phyloP scores from a whole-genome alignment of 2,888 invertebrate genomes.

The Aphelenchoides bicaudatus region DNA sequence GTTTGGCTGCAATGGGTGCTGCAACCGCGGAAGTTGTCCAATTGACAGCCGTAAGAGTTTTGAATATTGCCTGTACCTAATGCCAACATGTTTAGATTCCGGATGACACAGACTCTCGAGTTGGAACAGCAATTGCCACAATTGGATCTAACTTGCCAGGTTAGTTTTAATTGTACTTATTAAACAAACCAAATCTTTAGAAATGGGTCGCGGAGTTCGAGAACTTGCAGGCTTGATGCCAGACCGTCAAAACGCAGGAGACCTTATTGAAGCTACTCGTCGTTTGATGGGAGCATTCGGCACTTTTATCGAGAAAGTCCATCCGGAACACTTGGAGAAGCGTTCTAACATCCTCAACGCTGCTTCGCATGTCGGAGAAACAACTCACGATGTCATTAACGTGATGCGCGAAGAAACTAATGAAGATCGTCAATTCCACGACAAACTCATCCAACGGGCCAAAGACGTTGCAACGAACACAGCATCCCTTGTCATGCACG shows the following conservation, averaged over 20 bases:
- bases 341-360: constrained; percentile 88
- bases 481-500: constrained; percentile 82
- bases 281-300: constrained; percentile 83
- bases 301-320: constrained; percentile 87
- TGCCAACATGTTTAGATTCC: too few relatives aligned
- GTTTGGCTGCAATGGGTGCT: constrained; percentile 97
- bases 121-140: constrained; percentile 92
- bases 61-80: too few relatives aligned
- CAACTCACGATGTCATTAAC: constrained; percentile 81
- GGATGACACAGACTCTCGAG: constrained; percentile 77
- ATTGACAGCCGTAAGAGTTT: constrained; percentile 74
- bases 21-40: constrained; percentile 95
- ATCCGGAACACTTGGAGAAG: constrained; percentile 83
- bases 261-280: constrained; percentile 83
- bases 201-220: constrained; percentile 84
- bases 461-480: constrained; percentile 97
- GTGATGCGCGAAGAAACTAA: constrained; percentile 83
- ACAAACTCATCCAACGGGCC: constrained; percentile 84
- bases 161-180: too few relatives aligned
- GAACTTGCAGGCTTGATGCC: constrained; percentile 93
- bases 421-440: constrained; percentile 65
- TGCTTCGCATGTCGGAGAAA: constrained; percentile 92
- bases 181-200: too few relatives aligned
- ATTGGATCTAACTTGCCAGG: constrained; percentile 91
- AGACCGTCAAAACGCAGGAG: constrained; percentile 74